These are phyloP conservation scores for Chaetoderma sp. DNA, from an alignment of 2,888 invertebrate genomes.

Conservation along the genomic window DNA sequence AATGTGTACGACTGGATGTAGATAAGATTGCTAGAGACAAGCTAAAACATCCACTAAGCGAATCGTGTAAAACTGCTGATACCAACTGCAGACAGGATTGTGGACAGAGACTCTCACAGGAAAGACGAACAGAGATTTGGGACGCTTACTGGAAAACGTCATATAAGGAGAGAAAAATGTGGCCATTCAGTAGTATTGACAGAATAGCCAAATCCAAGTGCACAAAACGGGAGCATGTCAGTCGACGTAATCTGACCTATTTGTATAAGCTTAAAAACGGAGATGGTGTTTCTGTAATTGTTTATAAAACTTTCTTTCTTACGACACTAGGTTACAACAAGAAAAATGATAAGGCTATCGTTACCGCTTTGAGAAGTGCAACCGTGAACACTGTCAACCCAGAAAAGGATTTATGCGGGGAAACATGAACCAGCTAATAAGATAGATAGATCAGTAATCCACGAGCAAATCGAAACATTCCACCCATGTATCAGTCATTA, in stretches of 20 bases:
- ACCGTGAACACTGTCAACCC: background rate
- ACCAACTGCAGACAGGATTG: too few relatives aligned
- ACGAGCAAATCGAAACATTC: conserved; percentile 25
- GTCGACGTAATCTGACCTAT: background rate
- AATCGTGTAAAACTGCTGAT: too few relatives aligned
- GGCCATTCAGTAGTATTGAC: background rate
- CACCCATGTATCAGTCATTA: conserved; percentile 28
- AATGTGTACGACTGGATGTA: too few relatives aligned
- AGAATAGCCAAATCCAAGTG: background rate
- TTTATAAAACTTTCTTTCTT: conserved; percentile 25
- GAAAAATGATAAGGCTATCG: conserved; percentile 9
- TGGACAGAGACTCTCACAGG: too few relatives aligned
- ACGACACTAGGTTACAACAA: conserved; percentile 12
- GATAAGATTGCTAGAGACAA: too few relatives aligned
- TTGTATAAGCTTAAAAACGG: conserved; percentile 10
- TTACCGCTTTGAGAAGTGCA: background rate
- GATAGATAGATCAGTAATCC: conserved; percentile 2
- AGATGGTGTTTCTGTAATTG: conserved; percentile 1
- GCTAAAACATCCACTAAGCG: too few relatives aligned
- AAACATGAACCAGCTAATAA: background rate
- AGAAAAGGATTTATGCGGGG: background rate
- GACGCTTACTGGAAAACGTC: too few relatives aligned
- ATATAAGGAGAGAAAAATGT: too few relatives aligned
- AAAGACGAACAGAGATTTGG: too few relatives aligned
- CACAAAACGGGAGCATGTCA: background rate